Conservation (phyloP, 1,140 invertebrate species). For the Aphis craccivora region DNA sequence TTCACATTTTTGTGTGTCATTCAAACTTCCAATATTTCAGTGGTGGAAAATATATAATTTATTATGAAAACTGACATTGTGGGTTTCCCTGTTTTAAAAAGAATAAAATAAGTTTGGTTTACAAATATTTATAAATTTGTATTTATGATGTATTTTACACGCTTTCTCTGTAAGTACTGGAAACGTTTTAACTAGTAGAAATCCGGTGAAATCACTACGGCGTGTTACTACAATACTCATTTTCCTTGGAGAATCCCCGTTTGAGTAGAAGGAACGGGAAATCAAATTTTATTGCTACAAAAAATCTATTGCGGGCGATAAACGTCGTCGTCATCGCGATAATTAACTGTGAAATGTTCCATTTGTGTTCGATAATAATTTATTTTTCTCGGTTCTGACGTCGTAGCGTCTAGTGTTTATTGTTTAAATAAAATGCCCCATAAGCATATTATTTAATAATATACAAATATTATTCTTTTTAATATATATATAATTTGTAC, state of each 20-base stretch:
- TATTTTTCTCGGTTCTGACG: neutral
- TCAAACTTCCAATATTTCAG: neutral
- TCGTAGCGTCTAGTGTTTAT: neutral
- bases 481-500: neutral
- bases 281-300: constrained; percentile 12
- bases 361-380: constrained; percentile 11
- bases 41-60: neutral
- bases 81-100: neutral
- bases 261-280: neutral
- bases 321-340: neutral
- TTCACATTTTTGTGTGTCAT: neutral
- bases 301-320: neutral
- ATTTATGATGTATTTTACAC: constrained; percentile 43
- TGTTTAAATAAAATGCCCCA: neutral
- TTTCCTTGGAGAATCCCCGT: constrained; percentile 7
- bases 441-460: neutral
- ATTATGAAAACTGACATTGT: neutral
- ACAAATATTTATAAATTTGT: constrained; percentile 16
- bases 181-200: constrained; percentile 52
- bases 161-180: constrained; percentile 41
- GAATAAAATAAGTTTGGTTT: neutral
- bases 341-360: constrained; percentile 1
- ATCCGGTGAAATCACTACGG: constrained; percentile 49
- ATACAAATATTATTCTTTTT: neutral
- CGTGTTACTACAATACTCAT: neutral